Percentiles rank a stretch among this genome's conserved stretches.
Evolutionary conservation across 2,797 vertebrate genomes (phyloP).

Genomic region (Amblyopsis hoosieri): DNA sequence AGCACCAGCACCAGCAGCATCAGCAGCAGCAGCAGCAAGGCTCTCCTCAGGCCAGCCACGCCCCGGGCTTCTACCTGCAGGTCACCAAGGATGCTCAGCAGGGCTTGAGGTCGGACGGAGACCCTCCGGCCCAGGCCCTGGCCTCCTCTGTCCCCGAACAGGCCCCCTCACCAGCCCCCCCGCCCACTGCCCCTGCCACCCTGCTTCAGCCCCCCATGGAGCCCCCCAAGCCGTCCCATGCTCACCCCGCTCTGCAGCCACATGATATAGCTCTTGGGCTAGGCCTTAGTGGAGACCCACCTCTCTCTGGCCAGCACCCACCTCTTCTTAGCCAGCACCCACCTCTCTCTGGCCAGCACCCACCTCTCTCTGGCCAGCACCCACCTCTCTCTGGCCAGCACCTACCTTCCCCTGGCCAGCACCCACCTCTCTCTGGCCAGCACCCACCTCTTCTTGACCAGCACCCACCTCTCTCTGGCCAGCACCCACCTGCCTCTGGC

Average conservation of each 20-base stretch:
- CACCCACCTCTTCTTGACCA: slow-evolving; percentile 17
- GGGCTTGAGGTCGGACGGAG: slow-evolving; percentile 57
- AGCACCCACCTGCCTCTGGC: no score
- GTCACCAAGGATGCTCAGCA: slow-evolving; percentile 88
- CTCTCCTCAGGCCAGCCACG: slow-evolving; percentile 70
- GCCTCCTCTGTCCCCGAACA: slow-evolving; percentile 41
- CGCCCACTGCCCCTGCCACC: slow-evolving; percentile 38
- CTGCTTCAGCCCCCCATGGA: slow-evolving; percentile 45
- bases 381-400: no score
- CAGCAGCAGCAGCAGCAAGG: slow-evolving; percentile 75
- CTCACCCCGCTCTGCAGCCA: slow-evolving; percentile 48
- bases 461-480: neutral
- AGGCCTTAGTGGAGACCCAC: slow-evolving; percentile 35
- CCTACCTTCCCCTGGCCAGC: no score
- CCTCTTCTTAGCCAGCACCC: neutral
- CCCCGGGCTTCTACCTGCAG: slow-evolving; percentile 90
- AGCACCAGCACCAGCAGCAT: slow-evolving; percentile 73
- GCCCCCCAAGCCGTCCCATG: slow-evolving; percentile 43
- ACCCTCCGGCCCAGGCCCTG: slow-evolving; percentile 42
- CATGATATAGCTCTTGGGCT: slow-evolving; percentile 32
- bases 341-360: no score
- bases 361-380: slow-evolving; percentile 20
- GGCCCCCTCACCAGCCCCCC: slow-evolving; percentile 39
- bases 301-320: slow-evolving; percentile 31
- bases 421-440: no score